Evolutionary conservation across 2,113 vertebrate species (phyloP).

Genomic region (Andinoacara biseriatus): DNA sequence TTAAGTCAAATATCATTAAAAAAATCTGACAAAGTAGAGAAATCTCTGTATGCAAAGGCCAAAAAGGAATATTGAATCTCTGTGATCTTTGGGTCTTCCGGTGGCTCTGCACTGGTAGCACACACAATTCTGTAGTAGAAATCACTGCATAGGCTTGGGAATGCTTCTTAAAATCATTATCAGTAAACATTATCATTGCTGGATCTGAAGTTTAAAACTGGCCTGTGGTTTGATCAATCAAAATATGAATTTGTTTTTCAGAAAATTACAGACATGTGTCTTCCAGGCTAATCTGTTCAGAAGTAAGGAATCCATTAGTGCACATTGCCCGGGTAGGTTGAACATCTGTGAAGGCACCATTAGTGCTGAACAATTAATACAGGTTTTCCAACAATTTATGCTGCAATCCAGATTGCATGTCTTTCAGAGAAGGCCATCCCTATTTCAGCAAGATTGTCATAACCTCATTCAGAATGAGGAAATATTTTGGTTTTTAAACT

Average conservation of each 20-base stretch:
- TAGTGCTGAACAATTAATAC: not conserved
- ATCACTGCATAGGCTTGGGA: not conserved
- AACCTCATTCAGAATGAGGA: constrained; percentile 3
- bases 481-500: not conserved
- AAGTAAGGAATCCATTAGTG: not conserved
- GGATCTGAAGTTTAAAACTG: not conserved
- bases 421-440: not conserved
- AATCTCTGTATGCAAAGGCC: not conserved
- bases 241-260: not conserved
- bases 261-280: no score
- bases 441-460: not conserved
- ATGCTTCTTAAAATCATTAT: not conserved
- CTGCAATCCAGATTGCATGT: not conserved
- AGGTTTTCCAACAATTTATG: no score
- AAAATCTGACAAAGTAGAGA: not conserved
- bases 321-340: not conserved
- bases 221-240: not conserved
- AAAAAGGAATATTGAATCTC: not conserved
- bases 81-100: not conserved
- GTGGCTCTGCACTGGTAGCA: not conserved
- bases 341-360: not conserved
- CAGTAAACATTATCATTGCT: not conserved
- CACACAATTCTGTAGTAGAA: not conserved
- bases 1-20: not conserved
- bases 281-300: not conserved